Evolutionary conservation across 1,140 invertebrate species (phyloP).

Genomic region (Dreissena rostriformis): DNA sequence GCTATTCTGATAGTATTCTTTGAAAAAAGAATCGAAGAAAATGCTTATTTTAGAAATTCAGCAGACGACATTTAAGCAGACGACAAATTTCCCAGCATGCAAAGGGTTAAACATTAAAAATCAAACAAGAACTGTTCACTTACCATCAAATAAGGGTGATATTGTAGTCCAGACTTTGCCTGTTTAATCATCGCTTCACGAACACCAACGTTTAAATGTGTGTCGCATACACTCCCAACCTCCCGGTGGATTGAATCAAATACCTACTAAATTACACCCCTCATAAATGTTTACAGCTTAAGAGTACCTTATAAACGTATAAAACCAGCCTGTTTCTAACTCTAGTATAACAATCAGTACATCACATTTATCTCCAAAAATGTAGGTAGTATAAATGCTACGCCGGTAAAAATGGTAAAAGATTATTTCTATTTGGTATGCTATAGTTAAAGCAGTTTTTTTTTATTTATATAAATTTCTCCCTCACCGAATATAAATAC

Average conservation of each 20-base stretch:
- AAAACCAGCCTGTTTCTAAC: background rate
- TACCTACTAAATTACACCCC: slow-evolving; percentile 2
- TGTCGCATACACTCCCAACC: slow-evolving; percentile 18
- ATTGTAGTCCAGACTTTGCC: slow-evolving; percentile 41
- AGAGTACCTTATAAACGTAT: slow-evolving; percentile 4
- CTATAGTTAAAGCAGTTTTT: background rate
- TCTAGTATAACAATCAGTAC: background rate
- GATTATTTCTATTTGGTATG: slow-evolving; percentile 19
- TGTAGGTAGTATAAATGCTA: background rate
- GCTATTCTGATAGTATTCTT: no score
- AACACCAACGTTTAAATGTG: slow-evolving; percentile 10
- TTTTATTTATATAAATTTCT: background rate
- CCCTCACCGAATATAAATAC: background rate
- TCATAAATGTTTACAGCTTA: background rate
- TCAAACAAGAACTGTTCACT: background rate
- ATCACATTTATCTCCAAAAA: background rate
- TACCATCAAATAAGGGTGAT: slow-evolving; percentile 54
- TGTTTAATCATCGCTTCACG: slow-evolving; percentile 37
- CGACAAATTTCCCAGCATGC: no score
- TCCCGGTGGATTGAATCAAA: background rate
- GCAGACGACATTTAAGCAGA: no score
- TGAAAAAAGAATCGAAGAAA: no score
- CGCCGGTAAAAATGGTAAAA: background rate
- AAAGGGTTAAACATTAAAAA: no score
- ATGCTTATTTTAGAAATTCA: no score